These are phyloP conservation scores for Ophion ventricosus DNA, from an alignment of 2,888 invertebrate species.

Conservation along the genomic window DNA sequence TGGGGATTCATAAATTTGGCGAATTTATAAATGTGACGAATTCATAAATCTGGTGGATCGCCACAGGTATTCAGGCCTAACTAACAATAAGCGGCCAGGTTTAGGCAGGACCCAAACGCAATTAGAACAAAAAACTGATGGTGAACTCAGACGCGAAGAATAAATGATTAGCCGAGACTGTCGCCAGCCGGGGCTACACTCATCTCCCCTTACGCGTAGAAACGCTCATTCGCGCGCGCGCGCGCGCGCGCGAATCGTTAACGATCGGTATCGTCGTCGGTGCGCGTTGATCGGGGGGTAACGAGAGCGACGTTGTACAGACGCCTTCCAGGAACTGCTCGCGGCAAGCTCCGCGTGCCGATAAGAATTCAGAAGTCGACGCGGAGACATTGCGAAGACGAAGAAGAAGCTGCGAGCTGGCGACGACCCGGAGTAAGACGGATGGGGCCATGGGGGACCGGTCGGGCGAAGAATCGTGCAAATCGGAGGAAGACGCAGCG, in stretches of 20 bases:
- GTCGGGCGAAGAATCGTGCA: constrained; percentile 70
- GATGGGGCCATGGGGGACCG: neutral
- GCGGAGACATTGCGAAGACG: neutral
- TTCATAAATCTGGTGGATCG: too few relatives aligned
- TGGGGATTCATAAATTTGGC: too few relatives aligned
- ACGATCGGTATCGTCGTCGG: constrained; percentile 2
- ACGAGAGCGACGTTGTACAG: constrained; percentile 62
- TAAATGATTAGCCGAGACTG: too few relatives aligned
- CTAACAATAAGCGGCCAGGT: too few relatives aligned
- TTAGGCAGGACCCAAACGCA: too few relatives aligned
- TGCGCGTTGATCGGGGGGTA: constrained; percentile 57
- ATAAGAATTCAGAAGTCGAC: neutral
- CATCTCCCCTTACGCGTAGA: neutral
- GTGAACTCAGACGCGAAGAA: too few relatives aligned
- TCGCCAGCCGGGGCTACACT: neutral
- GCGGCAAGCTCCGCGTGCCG: neutral
- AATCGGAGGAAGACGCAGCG: constrained; percentile 79
- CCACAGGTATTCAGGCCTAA: too few relatives aligned
- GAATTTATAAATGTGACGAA: too few relatives aligned
- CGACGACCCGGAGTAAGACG: neutral
- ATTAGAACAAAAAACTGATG: too few relatives aligned
- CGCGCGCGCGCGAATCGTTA: too few relatives aligned
- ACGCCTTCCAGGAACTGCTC: constrained; percentile 51
- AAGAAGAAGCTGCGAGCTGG: neutral
- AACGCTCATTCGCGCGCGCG: too few relatives aligned